Evolutionary conservation across 1,140 invertebrate species (phyloP).

Genomic region (Lordiphosa stackelbergi): DNA sequence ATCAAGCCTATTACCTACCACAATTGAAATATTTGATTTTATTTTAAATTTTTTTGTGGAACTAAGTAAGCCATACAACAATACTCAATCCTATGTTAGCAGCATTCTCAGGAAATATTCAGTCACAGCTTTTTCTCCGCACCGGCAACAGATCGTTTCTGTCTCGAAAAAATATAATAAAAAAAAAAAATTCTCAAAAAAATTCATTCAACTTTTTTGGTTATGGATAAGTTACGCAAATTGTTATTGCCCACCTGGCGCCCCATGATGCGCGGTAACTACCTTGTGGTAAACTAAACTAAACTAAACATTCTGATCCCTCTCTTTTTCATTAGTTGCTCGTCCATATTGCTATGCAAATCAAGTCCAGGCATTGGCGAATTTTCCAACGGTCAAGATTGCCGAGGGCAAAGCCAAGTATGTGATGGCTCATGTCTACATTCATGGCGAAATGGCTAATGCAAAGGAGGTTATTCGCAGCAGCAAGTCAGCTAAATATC

Average conservation of each 20-base stretch:
- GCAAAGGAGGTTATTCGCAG: constrained; percentile 40
- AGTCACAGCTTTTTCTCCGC: not conserved
- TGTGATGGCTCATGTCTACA: constrained; percentile 45
- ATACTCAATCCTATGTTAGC: too few species aligned
- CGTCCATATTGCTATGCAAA: constrained; percentile 20
- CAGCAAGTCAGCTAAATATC: constrained; percentile 29
- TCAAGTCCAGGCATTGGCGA: constrained; percentile 8
- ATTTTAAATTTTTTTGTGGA: too few species aligned
- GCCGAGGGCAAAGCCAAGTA: constrained; percentile 44
- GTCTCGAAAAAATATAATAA: too few species aligned
- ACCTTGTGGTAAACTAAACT: accelerated
- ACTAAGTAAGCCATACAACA: too few species aligned
- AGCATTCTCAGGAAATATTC: too few species aligned
- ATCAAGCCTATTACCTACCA: too few species aligned
- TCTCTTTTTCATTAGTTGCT: constrained; percentile 6
- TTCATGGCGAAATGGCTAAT: constrained; percentile 35
- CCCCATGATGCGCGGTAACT: constrained; percentile 22
- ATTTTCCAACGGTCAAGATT: constrained; percentile 23
- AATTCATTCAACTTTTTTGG: constrained; percentile 8
- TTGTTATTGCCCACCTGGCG: constrained; percentile 32
- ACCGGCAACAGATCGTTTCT: constrained; percentile 1
- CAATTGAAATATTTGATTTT: too few species aligned
- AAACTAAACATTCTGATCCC: not conserved
- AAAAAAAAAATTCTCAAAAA: not conserved
- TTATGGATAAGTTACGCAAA: constrained; percentile 36